Conservation (phyloP, 2,888 invertebrate species). For the Cephalotes varians region DNA sequence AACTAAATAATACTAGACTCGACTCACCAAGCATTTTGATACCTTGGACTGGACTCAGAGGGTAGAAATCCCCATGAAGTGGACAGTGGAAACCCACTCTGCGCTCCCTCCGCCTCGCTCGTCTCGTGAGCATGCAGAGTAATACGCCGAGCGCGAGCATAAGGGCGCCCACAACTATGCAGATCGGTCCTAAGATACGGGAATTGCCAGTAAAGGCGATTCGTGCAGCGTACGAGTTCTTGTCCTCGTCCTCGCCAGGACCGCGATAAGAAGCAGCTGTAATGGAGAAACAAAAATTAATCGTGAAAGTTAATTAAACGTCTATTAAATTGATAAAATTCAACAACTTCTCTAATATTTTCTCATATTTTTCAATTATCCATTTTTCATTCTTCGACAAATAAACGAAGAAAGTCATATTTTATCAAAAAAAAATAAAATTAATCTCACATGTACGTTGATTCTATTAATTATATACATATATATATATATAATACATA, state of each 20-base stretch:
- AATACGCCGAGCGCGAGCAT: slow-evolving; percentile 90
- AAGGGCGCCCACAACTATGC: slow-evolving; percentile 91
- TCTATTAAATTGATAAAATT: background rate
- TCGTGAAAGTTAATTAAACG: background rate
- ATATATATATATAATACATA: background rate
- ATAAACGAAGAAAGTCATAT: too few species aligned
- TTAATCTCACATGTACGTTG: background rate
- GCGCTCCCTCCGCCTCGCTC: slow-evolving; percentile 89
- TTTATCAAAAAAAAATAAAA: background rate
- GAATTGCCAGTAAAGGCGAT: slow-evolving; percentile 92
- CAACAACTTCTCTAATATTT: background rate
- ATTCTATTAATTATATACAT: background rate
- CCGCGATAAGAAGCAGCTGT: slow-evolving; percentile 91
- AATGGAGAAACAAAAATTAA: slow-evolving; percentile 52
- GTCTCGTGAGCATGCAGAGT: slow-evolving; percentile 89
- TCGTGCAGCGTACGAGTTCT: slow-evolving; percentile 90
- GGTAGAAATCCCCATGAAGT: slow-evolving; percentile 92
- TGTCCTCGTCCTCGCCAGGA: slow-evolving; percentile 91
- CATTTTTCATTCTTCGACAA: background rate
- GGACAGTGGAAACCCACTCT: slow-evolving; percentile 92
- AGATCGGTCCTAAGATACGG: slow-evolving; percentile 90
- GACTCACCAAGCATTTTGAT: slow-evolving; percentile 82
- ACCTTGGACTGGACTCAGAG: slow-evolving; percentile 89
- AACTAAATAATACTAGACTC: background rate
- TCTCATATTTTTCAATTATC: background rate